A percentile compares a stretch with the other conserved stretches of the same genome.
Conservation (phyloP, 2,888 invertebrate species). For the Himalopsyche tibetana region DNA sequence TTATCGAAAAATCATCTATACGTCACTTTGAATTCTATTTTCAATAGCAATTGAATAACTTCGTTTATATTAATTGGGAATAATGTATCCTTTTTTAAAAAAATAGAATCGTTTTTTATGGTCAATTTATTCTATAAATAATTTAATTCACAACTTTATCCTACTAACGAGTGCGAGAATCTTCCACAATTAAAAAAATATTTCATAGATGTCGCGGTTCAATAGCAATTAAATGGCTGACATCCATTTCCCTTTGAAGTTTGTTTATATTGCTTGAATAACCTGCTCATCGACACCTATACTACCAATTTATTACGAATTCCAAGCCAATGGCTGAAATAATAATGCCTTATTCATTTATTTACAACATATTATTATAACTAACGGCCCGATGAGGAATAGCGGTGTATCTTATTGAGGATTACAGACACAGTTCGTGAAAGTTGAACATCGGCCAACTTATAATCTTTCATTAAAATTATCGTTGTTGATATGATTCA, state of each 20-base stretch:
- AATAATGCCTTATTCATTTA: conserved; percentile 32
- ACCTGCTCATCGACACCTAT: conserved; percentile 38
- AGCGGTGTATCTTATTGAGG: conserved; percentile 27
- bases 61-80: no score
- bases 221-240: conserved; percentile 15
- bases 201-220: conserved; percentile 7
- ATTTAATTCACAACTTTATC: conserved; percentile 5
- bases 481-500: neutral
- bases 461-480: neutral
- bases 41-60: no score
- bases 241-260: conserved; percentile 37
- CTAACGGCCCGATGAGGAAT: conserved; percentile 9
- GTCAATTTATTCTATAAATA: conserved; percentile 12
- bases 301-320: conserved; percentile 37
- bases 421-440: neutral
- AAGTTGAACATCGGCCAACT: neutral
- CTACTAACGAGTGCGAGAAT: neutral
- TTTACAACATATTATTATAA: conserved; percentile 43
- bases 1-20: no score
- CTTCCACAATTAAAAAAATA: conserved; percentile 8
- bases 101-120: neutral
- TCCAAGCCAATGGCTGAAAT: conserved; percentile 33
- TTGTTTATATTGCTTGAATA: conserved; percentile 35
- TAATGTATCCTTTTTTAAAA: no score
- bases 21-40: no score